Base-by-base conservation (phyloP, 2,888 invertebrate genomes). In the Schrankia costaestrigalis region DNA sequence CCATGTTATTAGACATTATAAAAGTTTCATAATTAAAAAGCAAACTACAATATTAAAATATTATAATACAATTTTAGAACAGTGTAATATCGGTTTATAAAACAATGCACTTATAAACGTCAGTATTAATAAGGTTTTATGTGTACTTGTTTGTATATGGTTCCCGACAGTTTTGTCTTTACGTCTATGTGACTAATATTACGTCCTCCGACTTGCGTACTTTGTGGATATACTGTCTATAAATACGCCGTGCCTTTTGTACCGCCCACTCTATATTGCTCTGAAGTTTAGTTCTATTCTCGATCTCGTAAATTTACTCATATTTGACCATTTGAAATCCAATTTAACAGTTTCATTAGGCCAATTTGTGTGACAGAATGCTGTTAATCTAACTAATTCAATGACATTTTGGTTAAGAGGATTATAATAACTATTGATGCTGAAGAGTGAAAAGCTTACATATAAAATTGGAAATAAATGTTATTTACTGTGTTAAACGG, bases 211-310 rank as follows among this genome's bases (percentile, higher is more conserved):
- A 43, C 28, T 35, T 36, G 35, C 29, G 43, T 51, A 48, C 44
- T 48, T 44, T 53, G 46, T 36, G 35, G 41, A 31, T 41, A 48
- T 53, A n/a, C n/a, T 49, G 48, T 56, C 54, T 66, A 68, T 67
- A 59, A 66, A 71, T 65, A 63, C 44, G 25, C 30, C 36, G 36
- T 41, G 50, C 49, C 61, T 62, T 60, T 68, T 63, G 63, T 65
- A 31, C 46, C 56, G 36, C 63, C 63, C 57, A 68, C 67, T 56
- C 47, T 38, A 51, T 46, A 53, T 54, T 54, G 50, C 48, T 54
- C 53, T 55, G 46, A 44, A 60, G 52, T 54, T 56, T 57, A 60
- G 50, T 46, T 59, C 56, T 63, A 63, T 60, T 67, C 54, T 50
- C 36, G 52, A 48, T 38, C 41, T 49, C n/a, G 8, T 35, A 23